These are phyloP conservation scores for Pteronura brasiliensis DNA, from an alignment of 2,113 vertebrate genomes.

Conservation along the genomic window DNA sequence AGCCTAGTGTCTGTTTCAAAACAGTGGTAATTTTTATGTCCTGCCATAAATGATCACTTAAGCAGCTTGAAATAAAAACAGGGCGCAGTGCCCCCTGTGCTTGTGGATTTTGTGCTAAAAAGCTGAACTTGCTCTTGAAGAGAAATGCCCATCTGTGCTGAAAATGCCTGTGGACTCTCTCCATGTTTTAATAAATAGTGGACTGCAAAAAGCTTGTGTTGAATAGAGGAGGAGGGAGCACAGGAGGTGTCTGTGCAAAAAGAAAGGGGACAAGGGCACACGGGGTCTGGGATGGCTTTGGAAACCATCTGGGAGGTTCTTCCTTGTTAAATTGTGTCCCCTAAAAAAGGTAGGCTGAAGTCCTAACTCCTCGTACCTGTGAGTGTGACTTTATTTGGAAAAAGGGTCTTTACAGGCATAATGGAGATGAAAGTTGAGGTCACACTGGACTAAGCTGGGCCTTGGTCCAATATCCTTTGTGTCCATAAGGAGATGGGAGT, in stretches of 20 bases:
- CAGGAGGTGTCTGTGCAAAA: background rate
- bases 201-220: background rate
- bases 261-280: background rate
- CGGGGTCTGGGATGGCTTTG: background rate
- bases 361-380: background rate
- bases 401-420: background rate
- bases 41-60: slow-evolving; percentile 66
- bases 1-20: slow-evolving; percentile 61
- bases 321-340: background rate
- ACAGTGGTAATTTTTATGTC: slow-evolving; percentile 68
- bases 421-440: background rate
- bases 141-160: background rate
- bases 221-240: background rate
- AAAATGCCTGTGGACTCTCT: background rate
- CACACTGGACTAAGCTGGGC: background rate
- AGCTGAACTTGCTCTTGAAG: slow-evolving; percentile 38
- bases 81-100: background rate
- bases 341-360: background rate
- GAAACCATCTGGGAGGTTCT: background rate
- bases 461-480: background rate
- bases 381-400: background rate
- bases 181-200: background rate
- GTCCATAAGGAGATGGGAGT: background rate
- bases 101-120: background rate
- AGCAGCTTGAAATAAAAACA: slow-evolving; percentile 38